Conservation (phyloP, 2,888 invertebrate species). For the Philonicus albiceps region DNA sequence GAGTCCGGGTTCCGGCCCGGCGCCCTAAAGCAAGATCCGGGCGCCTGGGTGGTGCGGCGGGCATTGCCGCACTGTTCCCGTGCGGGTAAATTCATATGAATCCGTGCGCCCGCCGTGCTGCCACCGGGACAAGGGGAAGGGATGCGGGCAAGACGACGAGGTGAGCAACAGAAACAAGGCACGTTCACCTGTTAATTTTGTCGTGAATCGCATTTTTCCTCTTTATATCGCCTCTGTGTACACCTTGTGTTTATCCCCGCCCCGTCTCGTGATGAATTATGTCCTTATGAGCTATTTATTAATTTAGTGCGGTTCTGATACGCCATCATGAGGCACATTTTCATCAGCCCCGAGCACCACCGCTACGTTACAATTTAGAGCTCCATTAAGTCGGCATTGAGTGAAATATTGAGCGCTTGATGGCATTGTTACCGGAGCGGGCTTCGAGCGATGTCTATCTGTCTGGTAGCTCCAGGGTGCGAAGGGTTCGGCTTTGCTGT, state of each 20-base stretch:
- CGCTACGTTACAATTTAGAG: slow-evolving; percentile 10
- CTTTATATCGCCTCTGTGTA: not conserved
- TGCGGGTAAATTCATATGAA: slow-evolving; percentile 5
- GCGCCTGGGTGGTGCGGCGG: not conserved
- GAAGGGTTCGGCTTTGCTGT: not conserved
- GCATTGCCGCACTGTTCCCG: not conserved
- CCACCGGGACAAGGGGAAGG: not conserved
- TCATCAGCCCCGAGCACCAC: not conserved
- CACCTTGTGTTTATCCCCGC: slow-evolving; percentile 10
- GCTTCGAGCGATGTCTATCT: not conserved
- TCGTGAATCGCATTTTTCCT: slow-evolving; percentile 44
- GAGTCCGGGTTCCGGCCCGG: not conserved
- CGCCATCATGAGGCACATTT: slow-evolving; percentile 20
- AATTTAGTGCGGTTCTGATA: slow-evolving; percentile 43
- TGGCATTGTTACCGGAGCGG: not conserved
- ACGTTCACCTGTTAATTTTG: slow-evolving; percentile 49
- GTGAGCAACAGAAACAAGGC: slow-evolving; percentile 31
- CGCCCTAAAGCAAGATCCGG: not conserved
- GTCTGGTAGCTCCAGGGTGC: not conserved
- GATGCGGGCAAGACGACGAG: not conserved
- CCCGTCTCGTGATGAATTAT: slow-evolving; percentile 44
- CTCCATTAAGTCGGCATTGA: slow-evolving; percentile 28
- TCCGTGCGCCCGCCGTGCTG: not conserved
- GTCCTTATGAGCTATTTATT: slow-evolving; percentile 49
- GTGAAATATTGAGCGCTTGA: slow-evolving; percentile 28